Evolutionary conservation across 2,113 vertebrate species (phyloP).

Genomic region (Sula dactylatra): DNA sequence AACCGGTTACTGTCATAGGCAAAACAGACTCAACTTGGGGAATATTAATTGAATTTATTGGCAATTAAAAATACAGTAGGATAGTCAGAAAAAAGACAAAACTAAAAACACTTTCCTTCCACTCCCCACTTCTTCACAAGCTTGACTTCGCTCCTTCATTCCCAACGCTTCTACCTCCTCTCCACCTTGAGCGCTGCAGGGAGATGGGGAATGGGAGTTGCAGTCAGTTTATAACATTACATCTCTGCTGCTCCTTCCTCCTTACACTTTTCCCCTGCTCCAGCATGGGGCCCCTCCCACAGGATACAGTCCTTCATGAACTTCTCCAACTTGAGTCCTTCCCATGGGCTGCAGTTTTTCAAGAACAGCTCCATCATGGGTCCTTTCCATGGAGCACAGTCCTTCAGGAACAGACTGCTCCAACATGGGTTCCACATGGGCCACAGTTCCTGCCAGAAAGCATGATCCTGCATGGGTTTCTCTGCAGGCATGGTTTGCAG

Average conservation of each 20-base stretch:
- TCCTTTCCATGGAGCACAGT: background rate
- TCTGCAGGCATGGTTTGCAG: background rate
- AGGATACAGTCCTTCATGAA: background rate
- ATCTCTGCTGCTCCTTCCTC: background rate
- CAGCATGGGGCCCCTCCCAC: rapidly evolving
- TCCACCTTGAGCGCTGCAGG: background rate
- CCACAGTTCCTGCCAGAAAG: background rate
- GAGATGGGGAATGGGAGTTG: background rate
- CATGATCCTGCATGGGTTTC: background rate
- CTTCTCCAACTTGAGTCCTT: background rate
- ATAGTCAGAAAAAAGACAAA: background rate
- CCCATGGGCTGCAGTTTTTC: background rate
- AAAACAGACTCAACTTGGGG: background rate
- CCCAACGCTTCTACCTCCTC: background rate
- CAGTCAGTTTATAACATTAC: background rate
- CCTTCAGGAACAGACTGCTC: background rate
- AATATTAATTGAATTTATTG: background rate
- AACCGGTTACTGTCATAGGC: background rate
- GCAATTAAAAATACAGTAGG: background rate
- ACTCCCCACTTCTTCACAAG: background rate
- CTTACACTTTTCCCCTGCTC: background rate
- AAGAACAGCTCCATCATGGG: background rate
- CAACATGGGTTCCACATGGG: no score
- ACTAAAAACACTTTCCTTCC: background rate
- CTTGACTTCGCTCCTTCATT: background rate